Conservation (phyloP, 2,797 vertebrate species). For the Pyrocephalus nanus region DNA sequence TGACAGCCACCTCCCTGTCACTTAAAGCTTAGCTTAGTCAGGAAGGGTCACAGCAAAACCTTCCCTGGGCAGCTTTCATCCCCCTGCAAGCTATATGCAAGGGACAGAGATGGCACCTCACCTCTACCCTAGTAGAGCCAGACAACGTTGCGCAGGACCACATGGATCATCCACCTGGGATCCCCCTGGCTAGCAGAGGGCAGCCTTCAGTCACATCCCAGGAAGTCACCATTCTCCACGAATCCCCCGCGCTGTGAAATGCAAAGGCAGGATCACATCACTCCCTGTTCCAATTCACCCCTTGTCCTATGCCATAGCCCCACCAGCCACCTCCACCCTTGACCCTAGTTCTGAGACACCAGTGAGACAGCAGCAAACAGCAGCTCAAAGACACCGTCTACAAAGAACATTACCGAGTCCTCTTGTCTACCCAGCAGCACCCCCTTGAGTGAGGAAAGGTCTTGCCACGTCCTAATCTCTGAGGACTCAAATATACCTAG, state of each 20-base stretch:
- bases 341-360: neutral
- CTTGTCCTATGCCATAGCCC: fast-evolving
- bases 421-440: neutral
- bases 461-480: neutral
- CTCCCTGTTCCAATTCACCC: neutral
- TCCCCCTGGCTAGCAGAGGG: neutral
- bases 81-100: neutral
- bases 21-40: fast-evolving
- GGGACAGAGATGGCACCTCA: neutral
- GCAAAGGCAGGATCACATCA: fast-evolving
- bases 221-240: fast-evolving
- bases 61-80: neutral
- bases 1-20: neutral
- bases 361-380: neutral
- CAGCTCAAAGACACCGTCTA: neutral
- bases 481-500: neutral
- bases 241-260: neutral
- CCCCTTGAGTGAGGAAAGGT: neutral
- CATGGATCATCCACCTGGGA: neutral
- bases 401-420: neutral
- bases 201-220: neutral
- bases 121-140: neutral
- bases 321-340: neutral
- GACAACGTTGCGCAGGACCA: fast-evolving
- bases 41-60: neutral